Conservation (phyloP, 1,140 invertebrate species). For the Rhizoglyphus robini region DNA sequence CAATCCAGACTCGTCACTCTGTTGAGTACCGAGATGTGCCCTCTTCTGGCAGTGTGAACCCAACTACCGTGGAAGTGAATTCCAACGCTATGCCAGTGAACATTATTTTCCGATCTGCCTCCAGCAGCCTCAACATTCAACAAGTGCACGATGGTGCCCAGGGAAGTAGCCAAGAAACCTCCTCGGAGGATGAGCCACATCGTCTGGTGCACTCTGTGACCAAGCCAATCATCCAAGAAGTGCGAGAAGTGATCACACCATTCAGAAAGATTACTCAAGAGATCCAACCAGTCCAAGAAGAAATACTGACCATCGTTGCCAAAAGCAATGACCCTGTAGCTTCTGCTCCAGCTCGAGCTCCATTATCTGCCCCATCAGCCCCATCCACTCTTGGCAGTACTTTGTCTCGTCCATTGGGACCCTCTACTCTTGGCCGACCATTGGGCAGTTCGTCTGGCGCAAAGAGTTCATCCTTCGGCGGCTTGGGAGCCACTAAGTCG, state of each 20-base stretch:
- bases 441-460: no score
- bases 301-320: neutral
- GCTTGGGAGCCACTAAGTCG: no score
- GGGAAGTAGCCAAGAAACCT: neutral
- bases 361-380: no score
- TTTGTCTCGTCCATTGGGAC: no score
- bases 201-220: neutral
- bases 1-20: slow-evolving; percentile 4
- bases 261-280: neutral
- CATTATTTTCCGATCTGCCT: neutral
- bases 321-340: neutral
- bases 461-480: no score
- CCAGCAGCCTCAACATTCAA: neutral
- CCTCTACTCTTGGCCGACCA: no score
- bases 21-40: neutral
- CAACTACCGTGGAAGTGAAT: slow-evolving; percentile 6
- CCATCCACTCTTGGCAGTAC: no score
- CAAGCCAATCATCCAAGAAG: slow-evolving; percentile 18
- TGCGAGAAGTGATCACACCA: neutral
- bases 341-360: no score
- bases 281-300: neutral
- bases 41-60: neutral
- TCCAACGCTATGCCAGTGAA: neutral
- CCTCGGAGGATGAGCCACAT: slow-evolving; percentile 14
- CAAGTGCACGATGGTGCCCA: neutral